A percentile compares a stretch with the other conserved stretches of the same genome.
phyloP scores from a whole-genome alignment of 2,113 vertebrate species.

The Hemiprocne comata region DNA sequence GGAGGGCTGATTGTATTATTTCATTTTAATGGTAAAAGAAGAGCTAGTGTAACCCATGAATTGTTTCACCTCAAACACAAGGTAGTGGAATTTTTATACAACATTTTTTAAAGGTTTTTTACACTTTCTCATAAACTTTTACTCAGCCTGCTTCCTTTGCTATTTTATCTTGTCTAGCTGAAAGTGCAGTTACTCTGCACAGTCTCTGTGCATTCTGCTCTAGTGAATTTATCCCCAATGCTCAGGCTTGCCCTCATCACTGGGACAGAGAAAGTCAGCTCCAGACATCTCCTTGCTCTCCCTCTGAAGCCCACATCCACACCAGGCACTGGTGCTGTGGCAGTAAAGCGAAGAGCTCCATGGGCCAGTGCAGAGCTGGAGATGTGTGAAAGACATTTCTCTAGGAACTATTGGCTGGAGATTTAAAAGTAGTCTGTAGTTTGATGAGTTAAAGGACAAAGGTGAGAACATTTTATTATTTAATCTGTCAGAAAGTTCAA shows the following conservation, averaged over 20 bases:
- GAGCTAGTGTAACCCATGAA: neutral
- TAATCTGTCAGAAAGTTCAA: slow-evolving; percentile 12
- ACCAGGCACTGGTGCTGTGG: accelerated
- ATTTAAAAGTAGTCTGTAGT: neutral
- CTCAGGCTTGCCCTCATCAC: neutral
- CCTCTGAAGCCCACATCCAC: accelerated
- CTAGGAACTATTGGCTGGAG: neutral
- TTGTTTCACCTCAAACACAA: neutral
- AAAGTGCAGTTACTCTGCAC: neutral
- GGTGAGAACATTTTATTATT: neutral
- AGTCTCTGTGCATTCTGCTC: neutral
- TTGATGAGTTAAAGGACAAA: neutral
- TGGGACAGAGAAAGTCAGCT: neutral
- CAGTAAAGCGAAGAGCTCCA: neutral
- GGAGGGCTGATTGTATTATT: neutral
- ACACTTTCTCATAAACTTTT: neutral
- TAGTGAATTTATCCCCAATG: neutral
- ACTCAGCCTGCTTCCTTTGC: neutral
- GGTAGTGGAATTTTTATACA: neutral
- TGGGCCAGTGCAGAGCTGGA: neutral
- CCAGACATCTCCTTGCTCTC: accelerated
- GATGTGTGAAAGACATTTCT: neutral
- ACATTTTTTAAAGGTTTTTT: neutral
- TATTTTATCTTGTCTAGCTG: neutral
- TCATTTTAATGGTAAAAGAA: neutral